phyloP scores from a whole-genome alignment of 2,797 vertebrate species.

The Saxicola maurus region DNA sequence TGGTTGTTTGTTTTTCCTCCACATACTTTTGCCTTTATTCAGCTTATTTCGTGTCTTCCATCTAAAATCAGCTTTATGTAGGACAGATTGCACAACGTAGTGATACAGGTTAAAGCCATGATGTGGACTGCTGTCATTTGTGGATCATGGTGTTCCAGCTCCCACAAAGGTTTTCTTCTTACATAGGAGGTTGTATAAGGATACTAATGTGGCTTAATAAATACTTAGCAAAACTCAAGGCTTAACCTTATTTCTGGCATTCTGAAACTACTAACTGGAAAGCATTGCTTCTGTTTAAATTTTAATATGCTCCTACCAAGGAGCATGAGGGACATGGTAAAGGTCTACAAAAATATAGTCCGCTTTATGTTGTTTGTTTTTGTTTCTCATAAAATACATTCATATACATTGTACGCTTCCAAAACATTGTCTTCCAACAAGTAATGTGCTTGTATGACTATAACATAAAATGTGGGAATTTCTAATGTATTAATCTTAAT shows the following conservation, averaged over 20 bases:
- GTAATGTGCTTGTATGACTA: not conserved
- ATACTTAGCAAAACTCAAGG: not conserved
- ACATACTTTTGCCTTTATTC: not conserved
- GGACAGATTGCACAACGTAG: not conserved
- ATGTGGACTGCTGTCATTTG: not conserved
- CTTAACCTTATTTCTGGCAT: constrained; percentile 18
- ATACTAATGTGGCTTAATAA: not conserved
- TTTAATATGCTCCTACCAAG: not conserved
- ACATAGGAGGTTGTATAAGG: not conserved
- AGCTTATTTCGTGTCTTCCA: not conserved
- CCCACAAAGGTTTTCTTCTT: not conserved
- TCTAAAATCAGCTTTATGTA: not conserved
- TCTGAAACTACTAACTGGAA: constrained; percentile 38
- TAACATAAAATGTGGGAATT: not conserved
- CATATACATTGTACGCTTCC: not conserved
- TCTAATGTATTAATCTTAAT: not conserved
- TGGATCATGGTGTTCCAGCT: not conserved
- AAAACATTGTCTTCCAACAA: constrained; percentile 11
- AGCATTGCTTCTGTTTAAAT: constrained; percentile 1
- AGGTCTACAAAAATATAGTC: not conserved
- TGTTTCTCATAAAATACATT: constrained; percentile 47
- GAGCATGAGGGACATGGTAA: not conserved
- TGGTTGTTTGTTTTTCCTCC: not conserved
- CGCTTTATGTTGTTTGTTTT: constrained; percentile 38
- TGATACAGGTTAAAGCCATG: not conserved